phyloP scores from a whole-genome alignment of 2,888 invertebrate genomes.

The Macrosiphum euphorbiae region DNA sequence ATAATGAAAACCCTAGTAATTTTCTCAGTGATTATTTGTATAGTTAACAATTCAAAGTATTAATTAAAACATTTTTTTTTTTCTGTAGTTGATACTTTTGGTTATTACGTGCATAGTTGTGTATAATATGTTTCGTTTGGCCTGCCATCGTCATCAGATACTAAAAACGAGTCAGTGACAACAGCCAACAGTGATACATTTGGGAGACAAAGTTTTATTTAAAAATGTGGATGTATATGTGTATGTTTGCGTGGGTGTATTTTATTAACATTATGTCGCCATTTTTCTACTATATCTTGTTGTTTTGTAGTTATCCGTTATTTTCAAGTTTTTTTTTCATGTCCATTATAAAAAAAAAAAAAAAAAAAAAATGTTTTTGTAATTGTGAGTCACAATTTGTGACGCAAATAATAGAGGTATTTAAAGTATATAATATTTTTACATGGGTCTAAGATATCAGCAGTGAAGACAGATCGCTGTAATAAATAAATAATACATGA shows the following conservation, averaged over 20 bases:
- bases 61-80: not conserved
- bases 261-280: not conserved
- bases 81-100: not conserved
- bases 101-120: not conserved
- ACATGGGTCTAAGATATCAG: not conserved
- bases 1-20: not conserved
- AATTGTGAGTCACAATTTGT: not conserved
- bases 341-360: not conserved
- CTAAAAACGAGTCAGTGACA: not conserved
- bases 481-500: no score
- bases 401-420: not conserved
- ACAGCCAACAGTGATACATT: not conserved
- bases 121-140: no score
- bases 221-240: not conserved
- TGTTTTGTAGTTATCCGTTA: not conserved
- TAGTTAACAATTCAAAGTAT: not conserved
- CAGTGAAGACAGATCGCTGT: no score
- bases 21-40: not conserved
- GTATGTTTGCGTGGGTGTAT: not conserved
- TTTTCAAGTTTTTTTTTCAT: not conserved
- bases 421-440: not conserved
- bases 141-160: not conserved
- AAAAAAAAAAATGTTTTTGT: not conserved
- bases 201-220: not conserved
- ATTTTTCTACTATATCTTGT: not conserved